Conservation (phyloP, 2,888 invertebrate genomes). For the Epistrophe grossulariae region DNA sequence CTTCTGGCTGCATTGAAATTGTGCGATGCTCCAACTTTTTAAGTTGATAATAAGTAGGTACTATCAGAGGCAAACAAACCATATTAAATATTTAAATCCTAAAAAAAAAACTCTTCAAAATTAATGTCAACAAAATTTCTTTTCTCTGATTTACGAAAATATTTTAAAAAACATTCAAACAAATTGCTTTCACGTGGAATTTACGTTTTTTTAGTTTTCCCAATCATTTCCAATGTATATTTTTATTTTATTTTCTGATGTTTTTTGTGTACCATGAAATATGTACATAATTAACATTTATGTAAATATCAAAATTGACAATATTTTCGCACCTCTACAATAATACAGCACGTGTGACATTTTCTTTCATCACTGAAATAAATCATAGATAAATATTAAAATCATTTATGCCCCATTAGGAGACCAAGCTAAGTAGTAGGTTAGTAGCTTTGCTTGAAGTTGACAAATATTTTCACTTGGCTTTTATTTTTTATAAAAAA, state of each 20-base stretch:
- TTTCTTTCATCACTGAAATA: not conserved
- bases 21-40: too few relatives aligned
- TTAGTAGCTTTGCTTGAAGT: conserved; percentile 32
- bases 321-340: conserved; percentile 19
- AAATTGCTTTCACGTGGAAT: not conserved
- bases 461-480: conserved; percentile 30
- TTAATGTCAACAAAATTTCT: not conserved
- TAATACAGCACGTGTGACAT: not conserved
- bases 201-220: not conserved
- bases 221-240: not conserved
- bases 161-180: not conserved
- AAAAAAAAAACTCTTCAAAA: not conserved
- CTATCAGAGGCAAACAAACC: not conserved
- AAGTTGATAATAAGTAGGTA: too few relatives aligned
- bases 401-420: conserved; percentile 21
- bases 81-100: not conserved
- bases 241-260: not conserved
- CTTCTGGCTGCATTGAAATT: too few relatives aligned
- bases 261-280: not conserved
- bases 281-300: not conserved
- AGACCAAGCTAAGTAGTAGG: conserved; percentile 31
- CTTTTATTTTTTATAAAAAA: not conserved
- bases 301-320: conserved; percentile 22
- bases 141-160: not conserved
- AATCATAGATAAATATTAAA: conserved; percentile 17